Base-by-base conservation (phyloP, 2,797 vertebrate genomes). In the Tolypeutes matacus region DNA sequence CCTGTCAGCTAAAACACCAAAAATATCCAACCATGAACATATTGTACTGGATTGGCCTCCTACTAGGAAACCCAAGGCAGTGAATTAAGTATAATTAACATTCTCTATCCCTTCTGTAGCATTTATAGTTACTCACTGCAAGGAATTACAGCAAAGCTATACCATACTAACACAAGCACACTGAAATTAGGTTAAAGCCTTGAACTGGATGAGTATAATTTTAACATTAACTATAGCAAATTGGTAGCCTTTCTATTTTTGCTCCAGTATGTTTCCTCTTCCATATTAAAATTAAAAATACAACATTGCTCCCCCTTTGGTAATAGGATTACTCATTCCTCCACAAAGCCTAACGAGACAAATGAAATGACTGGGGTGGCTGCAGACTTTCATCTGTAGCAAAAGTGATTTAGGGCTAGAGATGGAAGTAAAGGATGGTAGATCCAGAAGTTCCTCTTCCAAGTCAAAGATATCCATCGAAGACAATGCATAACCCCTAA, bases 1-100 rank as follows among this genome's bases (percentile, higher is more conserved):
- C 60, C 70, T 88, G 67, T 73, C 14, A 75, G 67, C 39, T 58
- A 95, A 92, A 93, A 93, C 34, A 73, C 36, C 36, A 84, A 46
- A 23, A 56, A 31, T 69, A 78, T 87, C 42, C 49, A 42, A 8
- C 56, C 36, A 51, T 56, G 21, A 92, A 84, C 18, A 18, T 76
- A 64, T 78, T 86, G 82, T 85, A 58, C 69, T 80, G 39, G n/a
- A 42, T 75, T 85, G 58, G 14, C 60, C 82, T 93, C 87, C 46
- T 56, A 69, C 60, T 80, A 75, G 81, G 78, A 83, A 89, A 78
- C n/a, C 83, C 7, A 39, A 89, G 65, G 36, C 20, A 69, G 34
- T 76, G 87, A 93, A 60, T 72, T 77, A 73, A 90, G 49, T 80
- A 80, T 53, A 78, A 64, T 56, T 34, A 86, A 80, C 58, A 84